A percentile compares a stretch with the other conserved stretches of the same genome.
These are phyloP conservation scores for Tipula lateralis DNA, from an alignment of 2,888 invertebrate species.

Conservation along the genomic window DNA sequence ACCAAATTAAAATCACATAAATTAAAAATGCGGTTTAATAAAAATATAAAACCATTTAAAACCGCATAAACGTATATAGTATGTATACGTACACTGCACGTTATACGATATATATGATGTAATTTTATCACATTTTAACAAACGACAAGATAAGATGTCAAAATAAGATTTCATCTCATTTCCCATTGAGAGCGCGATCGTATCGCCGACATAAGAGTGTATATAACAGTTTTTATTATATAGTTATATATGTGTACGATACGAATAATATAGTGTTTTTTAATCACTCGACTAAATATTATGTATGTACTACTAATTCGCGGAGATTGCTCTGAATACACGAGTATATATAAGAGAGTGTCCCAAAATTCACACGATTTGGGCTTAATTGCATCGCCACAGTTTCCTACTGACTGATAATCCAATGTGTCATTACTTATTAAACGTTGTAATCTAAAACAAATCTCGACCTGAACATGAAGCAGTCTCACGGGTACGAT, in stretches of 20 bases:
- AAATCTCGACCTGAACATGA: too few species aligned
- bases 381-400: too few species aligned
- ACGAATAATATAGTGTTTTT: neutral
- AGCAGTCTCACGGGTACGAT: too few species aligned
- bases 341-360: neutral
- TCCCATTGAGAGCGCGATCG: neutral
- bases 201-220: neutral
- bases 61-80: neutral
- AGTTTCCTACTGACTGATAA: too few species aligned
- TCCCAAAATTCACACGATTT: too few species aligned
- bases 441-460: too few species aligned
- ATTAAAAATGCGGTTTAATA: neutral
- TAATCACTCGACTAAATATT: neutral
- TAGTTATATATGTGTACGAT: neutral
- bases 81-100: neutral
- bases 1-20: neutral
- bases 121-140: neutral
- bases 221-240: neutral
- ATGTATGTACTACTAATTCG: neutral
- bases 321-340: neutral
- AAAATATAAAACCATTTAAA: neutral
- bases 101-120: neutral
- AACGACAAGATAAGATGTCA: neutral
- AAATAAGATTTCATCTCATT: slow-evolving; percentile 12
- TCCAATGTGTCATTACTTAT: too few species aligned